A percentile compares a stretch with the other conserved stretches of the same genome.
Evolutionary conservation across 2,113 vertebrate genomes (phyloP).

Genomic region (Hippocampus comes): DNA sequence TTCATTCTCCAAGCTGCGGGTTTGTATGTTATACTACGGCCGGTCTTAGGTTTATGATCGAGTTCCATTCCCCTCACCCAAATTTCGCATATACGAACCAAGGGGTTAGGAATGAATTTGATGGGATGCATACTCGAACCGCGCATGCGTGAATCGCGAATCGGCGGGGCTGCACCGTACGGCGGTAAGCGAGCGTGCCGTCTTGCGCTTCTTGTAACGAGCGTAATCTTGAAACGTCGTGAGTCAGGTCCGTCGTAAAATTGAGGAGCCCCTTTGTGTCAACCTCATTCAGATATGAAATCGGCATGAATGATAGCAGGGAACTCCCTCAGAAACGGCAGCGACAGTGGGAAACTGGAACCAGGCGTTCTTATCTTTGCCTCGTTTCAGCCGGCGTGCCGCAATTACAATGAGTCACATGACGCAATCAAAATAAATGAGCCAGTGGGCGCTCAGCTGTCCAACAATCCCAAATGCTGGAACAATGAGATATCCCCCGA

Average conservation of each 20-base stretch:
- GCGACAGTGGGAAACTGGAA: slow-evolving; percentile 53
- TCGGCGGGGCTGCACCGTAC: no score
- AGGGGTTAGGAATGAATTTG: no score
- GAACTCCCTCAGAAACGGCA: slow-evolving; percentile 45
- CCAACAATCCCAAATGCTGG: slow-evolving; percentile 67
- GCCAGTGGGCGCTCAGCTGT: slow-evolving; percentile 60
- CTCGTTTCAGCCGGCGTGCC: slow-evolving; percentile 48
- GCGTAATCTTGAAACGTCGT: no score
- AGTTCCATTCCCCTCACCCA: neutral
- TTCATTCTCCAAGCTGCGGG: slow-evolving; percentile 57
- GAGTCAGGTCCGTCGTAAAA: neutral
- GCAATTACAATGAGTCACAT: slow-evolving; percentile 65
- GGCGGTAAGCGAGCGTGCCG: no score
- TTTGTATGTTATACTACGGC: slow-evolving; percentile 60
- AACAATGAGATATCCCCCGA: slow-evolving; percentile 76
- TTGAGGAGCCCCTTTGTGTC: neutral
- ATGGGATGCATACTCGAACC: no score
- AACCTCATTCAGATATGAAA: neutral
- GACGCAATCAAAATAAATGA: slow-evolving; percentile 74
- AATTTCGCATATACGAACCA: no score
- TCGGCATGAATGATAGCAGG: slow-evolving; percentile 8
- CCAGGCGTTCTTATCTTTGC: slow-evolving; percentile 54
- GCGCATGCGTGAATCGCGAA: no score
- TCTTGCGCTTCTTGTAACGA: no score
- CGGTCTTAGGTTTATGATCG: neutral